A percentile compares a stretch with the other conserved stretches of the same genome.
Evolutionary conservation across 2,113 vertebrate species (phyloP).

Genomic region (Nyctibius bracteatus): DNA sequence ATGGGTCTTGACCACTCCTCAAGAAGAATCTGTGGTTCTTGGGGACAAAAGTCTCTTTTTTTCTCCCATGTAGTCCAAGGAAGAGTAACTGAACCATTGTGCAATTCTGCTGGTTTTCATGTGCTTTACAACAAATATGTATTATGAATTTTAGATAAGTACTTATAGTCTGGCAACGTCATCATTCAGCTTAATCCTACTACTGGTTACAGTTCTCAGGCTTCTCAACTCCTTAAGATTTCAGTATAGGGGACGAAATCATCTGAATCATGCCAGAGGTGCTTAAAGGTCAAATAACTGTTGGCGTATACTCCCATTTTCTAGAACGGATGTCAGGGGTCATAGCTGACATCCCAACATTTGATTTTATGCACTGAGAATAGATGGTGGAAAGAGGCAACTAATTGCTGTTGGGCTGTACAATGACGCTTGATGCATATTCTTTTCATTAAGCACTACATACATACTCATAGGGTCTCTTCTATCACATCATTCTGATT

Average conservation of each 20-base stretch:
- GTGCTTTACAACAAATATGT: not conserved
- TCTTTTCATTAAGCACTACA: not conserved
- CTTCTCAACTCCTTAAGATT: not conserved
- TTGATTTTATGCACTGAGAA: not conserved
- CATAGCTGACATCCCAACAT: not conserved
- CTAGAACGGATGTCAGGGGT: not conserved
- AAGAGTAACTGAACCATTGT: not conserved
- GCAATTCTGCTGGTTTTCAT: not conserved
- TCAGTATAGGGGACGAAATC: not conserved
- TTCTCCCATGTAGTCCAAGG: not conserved
- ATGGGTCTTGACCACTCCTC: not conserved
- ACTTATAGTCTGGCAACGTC: not conserved
- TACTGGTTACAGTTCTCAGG: not conserved
- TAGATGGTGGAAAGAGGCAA: not conserved
- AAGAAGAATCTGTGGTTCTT: not conserved
- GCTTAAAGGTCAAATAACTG: not conserved
- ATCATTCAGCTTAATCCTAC: not conserved
- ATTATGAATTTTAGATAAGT: not conserved
- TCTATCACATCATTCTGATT: not conserved
- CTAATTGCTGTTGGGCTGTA: not conserved
- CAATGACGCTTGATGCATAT: not conserved
- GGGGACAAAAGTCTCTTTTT: not conserved
- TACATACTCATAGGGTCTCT: not conserved
- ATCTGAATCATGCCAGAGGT: not conserved
- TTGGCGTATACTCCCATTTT: not conserved